Evolutionary conservation across 2,888 invertebrate species (phyloP).

Genomic region (Meganola albula): DNA sequence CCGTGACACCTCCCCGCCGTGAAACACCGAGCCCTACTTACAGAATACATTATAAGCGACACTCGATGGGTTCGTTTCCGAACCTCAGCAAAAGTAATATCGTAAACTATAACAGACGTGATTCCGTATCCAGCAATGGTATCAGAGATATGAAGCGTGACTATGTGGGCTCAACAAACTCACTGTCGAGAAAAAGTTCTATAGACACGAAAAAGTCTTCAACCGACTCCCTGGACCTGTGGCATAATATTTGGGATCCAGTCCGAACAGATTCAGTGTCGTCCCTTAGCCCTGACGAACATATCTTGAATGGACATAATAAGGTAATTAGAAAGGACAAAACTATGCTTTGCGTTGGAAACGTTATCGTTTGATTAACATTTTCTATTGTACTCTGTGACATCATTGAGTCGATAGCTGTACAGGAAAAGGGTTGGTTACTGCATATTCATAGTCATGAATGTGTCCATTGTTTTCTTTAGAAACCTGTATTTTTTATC

Average conservation of each 20-base stretch:
- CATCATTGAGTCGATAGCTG: slow-evolving; percentile 8
- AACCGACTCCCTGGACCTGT: slow-evolving; percentile 84
- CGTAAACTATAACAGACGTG: slow-evolving; percentile 64
- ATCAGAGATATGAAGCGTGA: slow-evolving; percentile 73
- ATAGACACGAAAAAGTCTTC: slow-evolving; percentile 76
- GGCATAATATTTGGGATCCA: slow-evolving; percentile 83
- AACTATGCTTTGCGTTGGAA: slow-evolving; percentile 15
- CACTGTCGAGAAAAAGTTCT: slow-evolving; percentile 70
- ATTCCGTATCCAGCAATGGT: slow-evolving; percentile 54
- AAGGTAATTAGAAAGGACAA: slow-evolving; percentile 56
- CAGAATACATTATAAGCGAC: slow-evolving; percentile 52
- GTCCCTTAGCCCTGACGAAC: slow-evolving; percentile 77
- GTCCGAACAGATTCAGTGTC: slow-evolving; percentile 81
- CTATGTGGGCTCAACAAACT: slow-evolving; percentile 67
- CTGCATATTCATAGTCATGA: no score
- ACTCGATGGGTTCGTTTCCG: slow-evolving; percentile 68
- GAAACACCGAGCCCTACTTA: slow-evolving; percentile 70
- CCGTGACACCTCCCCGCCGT: slow-evolving; percentile 65
- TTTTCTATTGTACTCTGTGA: slow-evolving; percentile 6
- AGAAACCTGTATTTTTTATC: no score
- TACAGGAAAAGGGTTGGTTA: slow-evolving; percentile 4
- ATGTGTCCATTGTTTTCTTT: no score
- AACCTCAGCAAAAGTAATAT: slow-evolving; percentile 58
- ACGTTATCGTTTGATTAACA: slow-evolving; percentile 17
- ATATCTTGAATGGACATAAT: slow-evolving; percentile 48